A percentile compares a stretch with the other conserved stretches of the same genome.
phyloP scores from a whole-genome alignment of 2,113 vertebrate genomes.

The Tupaia tana region DNA sequence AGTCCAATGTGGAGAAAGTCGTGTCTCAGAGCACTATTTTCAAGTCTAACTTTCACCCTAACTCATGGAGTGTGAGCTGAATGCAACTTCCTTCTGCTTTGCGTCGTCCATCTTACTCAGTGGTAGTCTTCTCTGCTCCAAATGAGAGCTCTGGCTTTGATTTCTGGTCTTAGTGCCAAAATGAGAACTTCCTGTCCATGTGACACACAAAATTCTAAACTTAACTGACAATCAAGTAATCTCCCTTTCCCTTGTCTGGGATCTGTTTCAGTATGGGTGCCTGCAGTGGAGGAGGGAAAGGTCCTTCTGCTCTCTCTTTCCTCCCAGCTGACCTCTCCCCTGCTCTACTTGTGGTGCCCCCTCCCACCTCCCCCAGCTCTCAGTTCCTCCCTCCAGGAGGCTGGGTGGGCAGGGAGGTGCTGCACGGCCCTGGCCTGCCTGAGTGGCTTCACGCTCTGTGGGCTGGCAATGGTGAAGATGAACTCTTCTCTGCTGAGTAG shows the following conservation, averaged over 20 bases:
- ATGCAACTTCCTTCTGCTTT: background rate
- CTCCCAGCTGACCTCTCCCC: background rate
- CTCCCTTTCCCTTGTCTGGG: background rate
- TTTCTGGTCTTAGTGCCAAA: background rate
- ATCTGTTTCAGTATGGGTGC: background rate
- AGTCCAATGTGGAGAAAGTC: background rate
- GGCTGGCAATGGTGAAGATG: background rate
- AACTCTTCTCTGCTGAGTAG: background rate
- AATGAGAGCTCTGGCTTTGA: background rate
- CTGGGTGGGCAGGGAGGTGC: too few relatives aligned
- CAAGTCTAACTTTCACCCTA: background rate
- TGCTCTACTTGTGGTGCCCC: background rate
- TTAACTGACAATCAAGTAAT: background rate
- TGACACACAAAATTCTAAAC: background rate
- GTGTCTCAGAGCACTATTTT: background rate
- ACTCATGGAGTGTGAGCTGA: background rate
- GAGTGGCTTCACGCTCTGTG: background rate
- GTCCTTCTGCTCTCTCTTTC: background rate
- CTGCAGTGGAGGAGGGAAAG: accelerated
- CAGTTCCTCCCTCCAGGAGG: background rate
- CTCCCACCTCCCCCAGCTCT: background rate
- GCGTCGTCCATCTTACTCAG: background rate
- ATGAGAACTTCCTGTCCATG: background rate
- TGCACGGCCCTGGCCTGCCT: background rate
- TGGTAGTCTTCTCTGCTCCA: background rate